A percentile compares a stretch with the other conserved stretches of the same genome.
phyloP scores from a whole-genome alignment of 2,113 vertebrate genomes.

The Eulemur rufifrons region DNA sequence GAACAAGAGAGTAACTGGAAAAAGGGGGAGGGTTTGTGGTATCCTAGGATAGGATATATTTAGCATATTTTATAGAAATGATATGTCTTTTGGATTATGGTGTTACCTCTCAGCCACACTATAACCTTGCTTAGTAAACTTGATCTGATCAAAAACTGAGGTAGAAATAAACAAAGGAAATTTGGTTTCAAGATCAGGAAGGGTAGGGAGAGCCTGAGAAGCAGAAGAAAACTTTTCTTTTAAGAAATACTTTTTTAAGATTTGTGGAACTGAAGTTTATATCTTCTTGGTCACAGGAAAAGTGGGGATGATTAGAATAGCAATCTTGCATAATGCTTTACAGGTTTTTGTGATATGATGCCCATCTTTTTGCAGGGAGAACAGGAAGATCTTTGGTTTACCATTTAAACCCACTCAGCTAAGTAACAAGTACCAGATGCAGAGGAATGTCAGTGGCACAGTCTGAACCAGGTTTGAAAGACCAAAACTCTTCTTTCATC shows the following conservation, averaged over 20 bases:
- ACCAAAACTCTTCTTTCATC: background rate
- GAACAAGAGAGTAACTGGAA: background rate
- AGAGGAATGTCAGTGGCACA: background rate
- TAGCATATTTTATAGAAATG: background rate
- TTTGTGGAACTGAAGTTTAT: background rate
- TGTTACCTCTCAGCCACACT: background rate
- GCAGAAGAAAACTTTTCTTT: background rate
- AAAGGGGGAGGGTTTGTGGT: background rate
- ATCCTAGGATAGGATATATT: background rate
- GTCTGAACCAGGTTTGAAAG: background rate
- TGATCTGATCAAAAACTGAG: background rate
- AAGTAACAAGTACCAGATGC: background rate
- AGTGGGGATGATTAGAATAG: background rate
- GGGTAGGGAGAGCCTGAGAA: background rate
- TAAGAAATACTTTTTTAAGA: background rate
- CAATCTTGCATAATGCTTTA: background rate
- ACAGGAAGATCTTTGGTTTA: background rate
- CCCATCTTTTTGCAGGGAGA: background rate
- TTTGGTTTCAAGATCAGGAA: background rate
- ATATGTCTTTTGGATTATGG: background rate
- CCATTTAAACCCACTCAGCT: background rate
- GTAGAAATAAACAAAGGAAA: background rate
- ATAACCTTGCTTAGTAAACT: background rate
- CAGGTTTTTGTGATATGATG: background rate
- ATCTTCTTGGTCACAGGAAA: background rate